Base-by-base conservation (phyloP, 1,140 invertebrate genomes). In the Drosophila orosa region DNA sequence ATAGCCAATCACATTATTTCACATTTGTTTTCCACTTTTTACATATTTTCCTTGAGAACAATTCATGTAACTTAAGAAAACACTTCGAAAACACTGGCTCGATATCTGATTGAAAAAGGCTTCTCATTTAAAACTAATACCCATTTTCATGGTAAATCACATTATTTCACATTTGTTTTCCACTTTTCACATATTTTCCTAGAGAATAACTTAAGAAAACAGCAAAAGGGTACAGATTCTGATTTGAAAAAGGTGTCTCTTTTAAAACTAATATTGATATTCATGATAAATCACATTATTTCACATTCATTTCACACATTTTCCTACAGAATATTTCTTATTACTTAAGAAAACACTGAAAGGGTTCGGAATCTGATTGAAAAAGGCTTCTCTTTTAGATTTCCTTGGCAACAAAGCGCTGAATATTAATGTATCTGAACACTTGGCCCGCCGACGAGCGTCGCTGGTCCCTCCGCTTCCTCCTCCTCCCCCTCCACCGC, bases 321-420 rank as follows among this genome's bases (percentile, higher is more conserved):
- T 15, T 19, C 27, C 10, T 15, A 15, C 6, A 7, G 3, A n/a
- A 47, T 22, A 6, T n/a, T 4, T 2, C 1, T 12, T 22, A 9
- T 12, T 24, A 55, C 1, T n/a, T n/a, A n/a, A 5, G 13, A 24
- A 35, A 35, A 24, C 29, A 24, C 52, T 37, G 15, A 58, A 29
- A 9, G 1, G 17, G 2, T 19, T 27, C n/a, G 31, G 10, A 19
- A 29, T n/a, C 19, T 12, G 5, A 29, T 42, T 9, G 2, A 27
- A 24, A 31, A 45, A 22, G 29, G 3, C 12, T 19, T 17, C 19
- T 24, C 24, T 35, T 35, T 33, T 9, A 24, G 19, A 60, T 62
- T 60, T 63, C 60, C 60, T 63, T 63, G 56, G 55, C 55, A 63
- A 63, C 60, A 55, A 37, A 37, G 24, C n/a, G 27, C 19, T 15